These are phyloP conservation scores for Apamea anceps DNA, from an alignment of 2,888 invertebrate genomes.

Conservation along the genomic window DNA sequence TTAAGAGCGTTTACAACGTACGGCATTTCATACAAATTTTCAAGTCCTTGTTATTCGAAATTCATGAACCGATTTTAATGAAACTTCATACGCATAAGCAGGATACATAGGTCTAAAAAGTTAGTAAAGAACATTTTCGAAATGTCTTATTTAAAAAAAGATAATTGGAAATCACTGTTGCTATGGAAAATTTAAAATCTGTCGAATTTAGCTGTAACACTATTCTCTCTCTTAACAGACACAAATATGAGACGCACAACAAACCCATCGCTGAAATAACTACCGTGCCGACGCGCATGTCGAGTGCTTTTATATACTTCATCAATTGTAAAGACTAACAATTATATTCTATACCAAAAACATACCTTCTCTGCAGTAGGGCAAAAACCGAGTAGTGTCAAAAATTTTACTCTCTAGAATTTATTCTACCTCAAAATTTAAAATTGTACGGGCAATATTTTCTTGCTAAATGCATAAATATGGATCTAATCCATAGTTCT, in stretches of 20 bases:
- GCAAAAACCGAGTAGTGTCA: neutral
- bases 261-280: neutral
- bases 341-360: neutral
- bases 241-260: neutral
- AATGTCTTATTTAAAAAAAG: no score
- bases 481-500: constrained; percentile 49
- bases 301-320: neutral
- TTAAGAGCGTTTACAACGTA: no score
- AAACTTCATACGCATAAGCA: no score
- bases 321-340: neutral
- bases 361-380: neutral
- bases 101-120: no score
- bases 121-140: no score
- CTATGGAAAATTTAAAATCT: no score
- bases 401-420: constrained; percentile 9
- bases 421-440: constrained; percentile 28
- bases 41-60: no score
- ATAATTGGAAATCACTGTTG: no score
- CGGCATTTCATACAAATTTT: no score
- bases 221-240: no score
- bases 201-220: no score
- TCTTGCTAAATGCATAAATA: constrained; percentile 19
- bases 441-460: constrained; percentile 28
- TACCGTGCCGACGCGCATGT: neutral
- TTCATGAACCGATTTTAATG: no score